Conservation (phyloP, 2,797 vertebrate species). For the Neosalanx taihuensis region DNA sequence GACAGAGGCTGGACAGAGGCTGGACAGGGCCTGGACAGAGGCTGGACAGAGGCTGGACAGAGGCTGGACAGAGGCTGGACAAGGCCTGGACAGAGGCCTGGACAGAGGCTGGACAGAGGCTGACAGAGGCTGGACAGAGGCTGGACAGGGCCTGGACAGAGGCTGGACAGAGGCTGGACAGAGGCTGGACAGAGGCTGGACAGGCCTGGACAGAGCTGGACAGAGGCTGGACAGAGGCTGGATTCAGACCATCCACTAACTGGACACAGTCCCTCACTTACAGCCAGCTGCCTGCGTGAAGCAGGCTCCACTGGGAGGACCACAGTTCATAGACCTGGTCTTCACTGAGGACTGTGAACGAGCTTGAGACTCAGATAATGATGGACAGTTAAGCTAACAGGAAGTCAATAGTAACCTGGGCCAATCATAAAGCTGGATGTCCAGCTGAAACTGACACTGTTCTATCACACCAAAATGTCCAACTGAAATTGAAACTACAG, state of each 20-base stretch:
- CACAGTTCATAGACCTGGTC: slow-evolving; percentile 62
- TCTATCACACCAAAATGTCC: slow-evolving; percentile 49
- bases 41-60: too few relatives aligned
- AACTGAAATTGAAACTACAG: slow-evolving; percentile 47
- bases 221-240: too few relatives aligned
- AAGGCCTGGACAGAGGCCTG: too few relatives aligned
- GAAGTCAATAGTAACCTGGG: slow-evolving; percentile 64
- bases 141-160: too few relatives aligned
- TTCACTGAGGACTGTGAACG: slow-evolving; percentile 41
- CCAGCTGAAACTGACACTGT: slow-evolving; percentile 57
- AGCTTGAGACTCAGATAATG: slow-evolving; percentile 32
- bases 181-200: too few relatives aligned
- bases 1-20: too few relatives aligned
- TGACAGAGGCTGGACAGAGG: too few relatives aligned
- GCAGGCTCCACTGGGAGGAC: slow-evolving; percentile 46
- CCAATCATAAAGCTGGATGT: slow-evolving; percentile 52
- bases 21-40: too few relatives aligned
- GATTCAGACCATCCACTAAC: slow-evolving; percentile 50
- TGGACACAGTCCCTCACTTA: slow-evolving; percentile 64
- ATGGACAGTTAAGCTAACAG: slow-evolving; percentile 38
- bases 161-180: too few relatives aligned
- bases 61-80: too few relatives aligned
- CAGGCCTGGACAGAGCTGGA: too few relatives aligned
- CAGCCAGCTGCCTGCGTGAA: background rate
- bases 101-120: too few relatives aligned